A percentile compares a stretch with the other conserved stretches of the same genome.
phyloP scores from a whole-genome alignment of 2,888 invertebrate genomes.

The Philaethria dido region DNA sequence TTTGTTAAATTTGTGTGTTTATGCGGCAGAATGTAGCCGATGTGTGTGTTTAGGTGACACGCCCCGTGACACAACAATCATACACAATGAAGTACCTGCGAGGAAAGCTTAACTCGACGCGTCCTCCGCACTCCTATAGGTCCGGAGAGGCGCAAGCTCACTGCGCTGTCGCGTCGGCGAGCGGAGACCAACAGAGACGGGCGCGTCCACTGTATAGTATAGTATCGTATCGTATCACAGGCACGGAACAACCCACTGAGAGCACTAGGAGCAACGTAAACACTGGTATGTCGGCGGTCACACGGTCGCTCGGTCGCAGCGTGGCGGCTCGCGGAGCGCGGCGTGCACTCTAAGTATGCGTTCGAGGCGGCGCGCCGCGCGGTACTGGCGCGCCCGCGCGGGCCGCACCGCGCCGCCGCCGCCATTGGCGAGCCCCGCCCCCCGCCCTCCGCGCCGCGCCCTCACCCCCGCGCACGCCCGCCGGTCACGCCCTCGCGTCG shows the following conservation, averaged over 20 bases:
- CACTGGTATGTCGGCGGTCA: conserved; percentile 10
- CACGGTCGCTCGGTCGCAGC: conserved; percentile 15
- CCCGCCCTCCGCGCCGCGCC: background rate
- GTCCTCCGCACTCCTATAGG: too few relatives aligned
- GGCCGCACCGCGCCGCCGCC: conserved; percentile 28
- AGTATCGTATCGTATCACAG: conserved; percentile 5
- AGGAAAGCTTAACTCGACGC: background rate
- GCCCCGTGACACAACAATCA: background rate
- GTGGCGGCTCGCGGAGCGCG: conserved; percentile 37
- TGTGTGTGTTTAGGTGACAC: background rate
- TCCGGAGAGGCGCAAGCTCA: background rate
- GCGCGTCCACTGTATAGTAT: conserved; percentile 6
- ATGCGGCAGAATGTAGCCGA: too few relatives aligned
- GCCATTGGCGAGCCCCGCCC: conserved; percentile 38
- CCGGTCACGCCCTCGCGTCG: background rate
- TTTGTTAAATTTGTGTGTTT: too few relatives aligned
- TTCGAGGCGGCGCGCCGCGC: conserved; percentile 59
- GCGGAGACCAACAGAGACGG: too few relatives aligned
- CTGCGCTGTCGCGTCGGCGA: background rate
- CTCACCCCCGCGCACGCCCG: background rate
- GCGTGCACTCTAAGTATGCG: conserved; percentile 45
- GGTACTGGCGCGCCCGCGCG: conserved; percentile 52
- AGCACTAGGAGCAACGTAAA: conserved; percentile 3
- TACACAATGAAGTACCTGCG: background rate
- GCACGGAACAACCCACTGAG: conserved; percentile 18